Conservation (phyloP, 2,888 invertebrate genomes). For the Lysandra bellargus region DNA sequence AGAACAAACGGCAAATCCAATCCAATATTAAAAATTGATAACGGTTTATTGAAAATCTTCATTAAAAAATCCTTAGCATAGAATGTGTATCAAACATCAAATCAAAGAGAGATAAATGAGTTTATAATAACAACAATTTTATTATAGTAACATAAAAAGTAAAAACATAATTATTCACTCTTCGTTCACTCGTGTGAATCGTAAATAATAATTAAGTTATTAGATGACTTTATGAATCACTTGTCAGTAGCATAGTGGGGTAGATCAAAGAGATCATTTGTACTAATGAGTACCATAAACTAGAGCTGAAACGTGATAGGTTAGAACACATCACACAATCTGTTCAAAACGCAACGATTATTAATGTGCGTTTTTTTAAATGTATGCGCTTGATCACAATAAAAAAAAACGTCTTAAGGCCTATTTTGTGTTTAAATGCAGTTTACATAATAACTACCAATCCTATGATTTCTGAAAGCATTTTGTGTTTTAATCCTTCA, state of each 20-base stretch:
- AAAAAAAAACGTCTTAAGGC: not conserved
- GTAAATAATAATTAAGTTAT: constrained; percentile 38
- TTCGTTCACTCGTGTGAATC: not conserved
- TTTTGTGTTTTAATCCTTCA: not conserved
- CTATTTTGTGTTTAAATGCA: not conserved
- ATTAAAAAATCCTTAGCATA: too few species aligned
- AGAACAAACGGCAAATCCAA: too few species aligned
- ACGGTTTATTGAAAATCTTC: too few species aligned
- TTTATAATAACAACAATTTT: too few species aligned
- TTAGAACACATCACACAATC: constrained; percentile 30
- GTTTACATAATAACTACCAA: too few species aligned
- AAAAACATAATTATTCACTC: too few species aligned
- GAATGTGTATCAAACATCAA: too few species aligned
- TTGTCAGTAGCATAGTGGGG: constrained; percentile 40
- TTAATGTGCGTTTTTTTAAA: not conserved
- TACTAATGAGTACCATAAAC: constrained; percentile 45
- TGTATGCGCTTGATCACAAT: not conserved
- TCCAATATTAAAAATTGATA: too few species aligned
- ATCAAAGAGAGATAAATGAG: too few species aligned
- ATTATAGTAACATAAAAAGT: too few species aligned
- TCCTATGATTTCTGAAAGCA: not conserved
- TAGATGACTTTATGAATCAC: constrained; percentile 41
- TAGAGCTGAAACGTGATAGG: constrained; percentile 40
- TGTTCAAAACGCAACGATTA: not conserved
- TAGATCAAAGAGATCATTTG: constrained; percentile 46